Conservation (phyloP, 2,888 invertebrate genomes). For the Apotomis capreana region DNA sequence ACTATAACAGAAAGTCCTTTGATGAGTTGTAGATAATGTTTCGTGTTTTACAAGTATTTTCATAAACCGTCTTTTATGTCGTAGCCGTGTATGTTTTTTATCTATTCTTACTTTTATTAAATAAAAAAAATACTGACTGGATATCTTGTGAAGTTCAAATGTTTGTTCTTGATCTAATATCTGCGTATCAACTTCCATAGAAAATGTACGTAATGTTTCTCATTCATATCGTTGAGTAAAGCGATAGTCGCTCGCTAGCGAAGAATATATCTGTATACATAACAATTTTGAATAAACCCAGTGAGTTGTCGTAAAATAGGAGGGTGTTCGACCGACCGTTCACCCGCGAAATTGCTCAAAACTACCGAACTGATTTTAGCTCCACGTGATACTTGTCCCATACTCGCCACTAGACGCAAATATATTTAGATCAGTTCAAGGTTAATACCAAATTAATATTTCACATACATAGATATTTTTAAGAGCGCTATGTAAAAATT, state of each 20-base stretch:
- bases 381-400: conserved; percentile 6
- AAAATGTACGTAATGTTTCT: neutral
- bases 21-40: too few species aligned
- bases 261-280: conserved; percentile 3
- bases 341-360: conserved; percentile 40
- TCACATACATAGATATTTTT: conserved; percentile 2
- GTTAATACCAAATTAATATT: conserved; percentile 23
- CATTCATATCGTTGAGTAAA: neutral
- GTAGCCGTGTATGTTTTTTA: too few species aligned
- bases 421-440: conserved; percentile 30
- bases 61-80: too few species aligned
- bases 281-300: conserved; percentile 32
- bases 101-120: too few species aligned
- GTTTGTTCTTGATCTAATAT: too few species aligned
- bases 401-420: conserved; percentile 12
- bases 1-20: too few species aligned
- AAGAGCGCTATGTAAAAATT: neutral
- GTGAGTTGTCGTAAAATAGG: conserved; percentile 33
- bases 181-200: neutral
- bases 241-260: neutral
- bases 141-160: too few species aligned
- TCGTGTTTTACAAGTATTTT: too few species aligned
- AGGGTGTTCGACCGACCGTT: conserved; percentile 39
- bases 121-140: too few species aligned
- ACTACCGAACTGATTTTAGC: conserved; percentile 37